phyloP scores from a whole-genome alignment of 1,140 invertebrate genomes.

The Drosophila trapezifrons region DNA sequence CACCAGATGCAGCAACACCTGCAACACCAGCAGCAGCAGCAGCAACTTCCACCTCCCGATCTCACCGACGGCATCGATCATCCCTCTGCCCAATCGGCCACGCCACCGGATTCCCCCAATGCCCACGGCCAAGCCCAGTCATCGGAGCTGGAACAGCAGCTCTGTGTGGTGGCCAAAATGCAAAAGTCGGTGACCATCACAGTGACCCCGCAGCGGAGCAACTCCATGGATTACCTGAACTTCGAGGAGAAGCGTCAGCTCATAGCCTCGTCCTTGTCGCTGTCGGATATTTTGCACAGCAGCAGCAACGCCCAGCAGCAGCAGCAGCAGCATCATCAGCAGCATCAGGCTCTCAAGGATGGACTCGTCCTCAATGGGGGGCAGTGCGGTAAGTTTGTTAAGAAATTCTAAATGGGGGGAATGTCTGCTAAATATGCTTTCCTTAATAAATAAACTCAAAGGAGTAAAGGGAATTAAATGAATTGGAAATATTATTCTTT shows the following conservation, averaged over 20 bases:
- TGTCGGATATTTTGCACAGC: slow-evolving; percentile 93
- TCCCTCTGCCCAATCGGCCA: slow-evolving; percentile 41
- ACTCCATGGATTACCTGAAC: slow-evolving; percentile 94
- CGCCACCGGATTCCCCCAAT: slow-evolving; percentile 48
- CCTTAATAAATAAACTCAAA: not conserved
- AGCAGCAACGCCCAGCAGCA: slow-evolving; percentile 86
- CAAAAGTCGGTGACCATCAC: slow-evolving; percentile 87
- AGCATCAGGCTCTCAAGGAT: slow-evolving; percentile 61
- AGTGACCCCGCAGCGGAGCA: slow-evolving; percentile 90
- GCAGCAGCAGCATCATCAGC: slow-evolving; percentile 40
- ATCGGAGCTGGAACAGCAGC: slow-evolving; percentile 67
- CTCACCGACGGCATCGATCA: slow-evolving; percentile 64
- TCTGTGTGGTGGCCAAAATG: slow-evolving; percentile 84
- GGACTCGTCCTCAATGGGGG: slow-evolving; percentile 53
- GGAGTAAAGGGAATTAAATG: not conserved
- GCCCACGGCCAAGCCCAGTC: slow-evolving; percentile 15
- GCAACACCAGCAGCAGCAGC: slow-evolving; percentile 39
- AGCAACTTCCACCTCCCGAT: slow-evolving; percentile 64
- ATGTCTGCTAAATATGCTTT: not conserved
- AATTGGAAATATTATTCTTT: not conserved
- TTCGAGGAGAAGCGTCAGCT: slow-evolving; percentile 95
- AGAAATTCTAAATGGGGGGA: not conserved
- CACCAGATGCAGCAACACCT: slow-evolving; percentile 54
- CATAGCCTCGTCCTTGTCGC: slow-evolving; percentile 93
- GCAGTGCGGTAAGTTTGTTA: slow-evolving; percentile 57